Evolutionary conservation across 2,113 vertebrate species (phyloP).

Genomic region (Anguilla japonica): DNA sequence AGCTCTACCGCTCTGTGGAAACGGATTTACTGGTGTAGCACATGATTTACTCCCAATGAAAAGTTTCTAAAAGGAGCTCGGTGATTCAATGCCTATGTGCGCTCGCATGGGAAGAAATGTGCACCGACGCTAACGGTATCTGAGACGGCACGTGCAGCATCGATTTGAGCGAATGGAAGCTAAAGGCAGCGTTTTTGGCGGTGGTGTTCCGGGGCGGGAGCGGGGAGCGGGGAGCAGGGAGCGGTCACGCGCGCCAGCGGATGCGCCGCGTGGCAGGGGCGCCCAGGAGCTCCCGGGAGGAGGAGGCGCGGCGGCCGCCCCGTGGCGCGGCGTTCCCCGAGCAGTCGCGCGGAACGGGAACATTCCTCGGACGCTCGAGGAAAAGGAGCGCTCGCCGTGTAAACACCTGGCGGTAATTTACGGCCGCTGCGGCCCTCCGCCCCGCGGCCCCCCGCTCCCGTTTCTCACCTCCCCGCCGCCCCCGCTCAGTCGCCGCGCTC

Average conservation of each 20-base stretch:
- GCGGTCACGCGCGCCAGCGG: too few species aligned
- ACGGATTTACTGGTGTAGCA: not conserved
- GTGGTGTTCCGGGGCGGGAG: too few species aligned
- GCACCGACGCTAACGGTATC: not conserved
- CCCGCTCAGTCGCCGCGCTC: not conserved
- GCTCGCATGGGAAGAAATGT: not conserved
- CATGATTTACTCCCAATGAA: not conserved
- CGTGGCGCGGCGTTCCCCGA: conserved; percentile 25
- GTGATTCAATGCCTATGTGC: not conserved
- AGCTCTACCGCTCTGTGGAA: not conserved
- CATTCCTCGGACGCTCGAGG: conserved; percentile 32
- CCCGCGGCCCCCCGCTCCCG: not conserved
- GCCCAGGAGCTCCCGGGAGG: not conserved
- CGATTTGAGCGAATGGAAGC: not conserved
- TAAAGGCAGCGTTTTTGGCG: not conserved
- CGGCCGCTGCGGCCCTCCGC: conserved; percentile 11
- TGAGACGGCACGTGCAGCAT: not conserved
- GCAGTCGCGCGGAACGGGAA: not conserved
- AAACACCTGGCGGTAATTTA: conserved; percentile 39
- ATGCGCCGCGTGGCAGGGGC: not conserved
- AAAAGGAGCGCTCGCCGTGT: conserved; percentile 18
- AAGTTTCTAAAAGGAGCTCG: not conserved
- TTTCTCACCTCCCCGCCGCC: conserved; percentile 17
- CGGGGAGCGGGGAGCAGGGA: too few species aligned
- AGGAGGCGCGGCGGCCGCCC: conserved; percentile 20